A percentile compares a stretch with the other conserved stretches of the same genome.
These are phyloP conservation scores for Hypolimnas misippus DNA, from an alignment of 2,888 invertebrate genomes.

Conservation along the genomic window DNA sequence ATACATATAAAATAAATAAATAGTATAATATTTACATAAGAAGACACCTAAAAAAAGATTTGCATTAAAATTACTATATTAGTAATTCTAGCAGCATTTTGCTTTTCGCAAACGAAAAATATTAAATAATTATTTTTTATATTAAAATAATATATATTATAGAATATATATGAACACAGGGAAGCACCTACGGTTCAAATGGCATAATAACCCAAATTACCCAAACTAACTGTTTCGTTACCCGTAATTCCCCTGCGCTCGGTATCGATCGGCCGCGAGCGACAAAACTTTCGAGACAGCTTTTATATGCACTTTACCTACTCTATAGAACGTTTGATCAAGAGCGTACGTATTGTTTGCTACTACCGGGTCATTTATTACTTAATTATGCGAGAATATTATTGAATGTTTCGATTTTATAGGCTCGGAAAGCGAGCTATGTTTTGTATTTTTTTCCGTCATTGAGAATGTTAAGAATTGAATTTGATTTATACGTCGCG, in stretches of 20 bases:
- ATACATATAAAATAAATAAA: too few relatives aligned
- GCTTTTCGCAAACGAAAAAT: too few relatives aligned
- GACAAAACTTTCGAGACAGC: conserved; percentile 85
- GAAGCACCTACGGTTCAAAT: conserved; percentile 49
- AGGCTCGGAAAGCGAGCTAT: conserved; percentile 27
- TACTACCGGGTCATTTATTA: conserved; percentile 43
- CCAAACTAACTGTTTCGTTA: conserved; percentile 74
- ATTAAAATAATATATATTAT: background rate
- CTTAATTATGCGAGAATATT: conserved; percentile 40
- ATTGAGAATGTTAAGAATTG: conserved; percentile 1
- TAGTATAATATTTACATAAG: too few relatives aligned
- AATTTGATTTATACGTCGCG: conserved; percentile 21
- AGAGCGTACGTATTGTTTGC: conserved; percentile 54
- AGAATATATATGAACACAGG: background rate
- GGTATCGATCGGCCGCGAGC: conserved; percentile 78
- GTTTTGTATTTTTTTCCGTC: conserved; percentile 2
- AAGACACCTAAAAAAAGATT: too few relatives aligned
- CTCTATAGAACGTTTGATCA: conserved; percentile 64
- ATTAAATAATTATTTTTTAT: background rate
- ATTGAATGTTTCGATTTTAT: conserved; percentile 24
- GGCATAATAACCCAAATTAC: conserved; percentile 81
- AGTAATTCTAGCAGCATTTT: too few relatives aligned
- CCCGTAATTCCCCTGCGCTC: conserved; percentile 68
- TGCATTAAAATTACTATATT: too few relatives aligned
- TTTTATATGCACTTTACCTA: conserved; percentile 83